Conservation (phyloP, 2,113 vertebrate species). For the Notarius lentiginosus region DNA sequence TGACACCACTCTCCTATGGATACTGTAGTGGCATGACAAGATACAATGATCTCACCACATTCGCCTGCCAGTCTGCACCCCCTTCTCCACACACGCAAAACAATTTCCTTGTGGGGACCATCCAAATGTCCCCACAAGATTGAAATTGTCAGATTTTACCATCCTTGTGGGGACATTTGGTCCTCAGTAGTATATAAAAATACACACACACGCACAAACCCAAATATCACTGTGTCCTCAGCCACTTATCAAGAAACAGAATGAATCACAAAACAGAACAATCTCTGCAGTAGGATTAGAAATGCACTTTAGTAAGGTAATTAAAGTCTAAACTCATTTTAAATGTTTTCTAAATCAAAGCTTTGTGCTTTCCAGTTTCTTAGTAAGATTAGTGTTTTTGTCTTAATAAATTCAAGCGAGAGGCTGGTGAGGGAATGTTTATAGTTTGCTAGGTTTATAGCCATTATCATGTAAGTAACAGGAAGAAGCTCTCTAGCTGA, state of each 20-base stretch:
- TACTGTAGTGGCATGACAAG: too few relatives aligned
- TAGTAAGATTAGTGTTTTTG: neutral
- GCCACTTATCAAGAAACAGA: conserved; percentile 40
- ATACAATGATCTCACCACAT: conserved; percentile 41
- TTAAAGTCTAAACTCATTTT: conserved; percentile 6
- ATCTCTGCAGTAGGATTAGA: conserved; percentile 29
- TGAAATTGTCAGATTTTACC: too few relatives aligned
- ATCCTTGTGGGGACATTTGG: too few relatives aligned
- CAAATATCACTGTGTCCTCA: conserved; percentile 41
- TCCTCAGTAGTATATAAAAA: neutral
- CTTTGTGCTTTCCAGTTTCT: neutral
- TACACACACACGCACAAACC: neutral
- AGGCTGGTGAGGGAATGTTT: neutral
- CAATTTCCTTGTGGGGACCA: too few relatives aligned
- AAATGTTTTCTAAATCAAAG: neutral
- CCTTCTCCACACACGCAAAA: neutral
- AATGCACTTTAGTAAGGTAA: neutral
- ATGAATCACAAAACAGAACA: conserved; percentile 33
- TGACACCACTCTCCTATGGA: too few relatives aligned
- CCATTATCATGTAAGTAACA: neutral
- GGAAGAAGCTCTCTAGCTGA: neutral
- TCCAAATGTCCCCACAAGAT: neutral
- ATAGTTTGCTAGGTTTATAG: neutral
- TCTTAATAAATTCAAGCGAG: neutral
- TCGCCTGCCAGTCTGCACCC: conserved; percentile 49